Percentiles rank a stretch among this genome's conserved stretches.
These are phyloP conservation scores for Hemicrepidius hirtus DNA, from an alignment of 2,888 invertebrate genomes.

Conservation along the genomic window DNA sequence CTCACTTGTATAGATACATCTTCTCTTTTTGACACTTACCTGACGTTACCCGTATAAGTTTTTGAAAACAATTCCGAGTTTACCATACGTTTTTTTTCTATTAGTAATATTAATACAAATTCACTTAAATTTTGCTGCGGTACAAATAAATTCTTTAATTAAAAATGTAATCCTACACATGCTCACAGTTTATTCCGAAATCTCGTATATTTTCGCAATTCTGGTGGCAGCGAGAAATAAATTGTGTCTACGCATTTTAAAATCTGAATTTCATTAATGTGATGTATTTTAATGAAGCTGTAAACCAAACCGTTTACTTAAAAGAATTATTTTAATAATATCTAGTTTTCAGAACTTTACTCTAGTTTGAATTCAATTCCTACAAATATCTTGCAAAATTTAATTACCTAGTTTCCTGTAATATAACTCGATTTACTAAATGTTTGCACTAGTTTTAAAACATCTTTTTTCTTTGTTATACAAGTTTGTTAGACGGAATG, in stretches of 20 bases:
- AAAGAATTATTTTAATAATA: slow-evolving; percentile 34
- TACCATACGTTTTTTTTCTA: too few species aligned
- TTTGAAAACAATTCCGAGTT: too few species aligned
- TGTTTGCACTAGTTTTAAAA: slow-evolving; percentile 16
- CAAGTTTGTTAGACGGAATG: slow-evolving; percentile 33
- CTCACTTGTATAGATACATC: slow-evolving; percentile 27
- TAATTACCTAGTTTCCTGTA: slow-evolving; percentile 12
- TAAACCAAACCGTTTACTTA: slow-evolving; percentile 37
- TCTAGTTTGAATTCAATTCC: background rate
- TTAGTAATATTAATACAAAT: too few species aligned
- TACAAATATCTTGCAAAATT: slow-evolving; percentile 8
- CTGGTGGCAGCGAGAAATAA: slow-evolving; percentile 46
- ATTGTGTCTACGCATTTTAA: slow-evolving; percentile 49
- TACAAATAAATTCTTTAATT: slow-evolving; percentile 8
- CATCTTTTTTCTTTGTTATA: background rate
- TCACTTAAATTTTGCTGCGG: background rate
- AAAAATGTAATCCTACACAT: slow-evolving; percentile 35
- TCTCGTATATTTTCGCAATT: slow-evolving; percentile 35
- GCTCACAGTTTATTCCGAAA: slow-evolving; percentile 32
- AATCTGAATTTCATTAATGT: slow-evolving; percentile 50
- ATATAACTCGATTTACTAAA: too few species aligned
- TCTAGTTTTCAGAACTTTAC: slow-evolving; percentile 2
- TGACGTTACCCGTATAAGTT: background rate
- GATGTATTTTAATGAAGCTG: slow-evolving; percentile 49
- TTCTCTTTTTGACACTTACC: slow-evolving; percentile 28